Evolutionary conservation across 1,140 invertebrate genomes (phyloP).

Genomic region (Papilio polytes): DNA sequence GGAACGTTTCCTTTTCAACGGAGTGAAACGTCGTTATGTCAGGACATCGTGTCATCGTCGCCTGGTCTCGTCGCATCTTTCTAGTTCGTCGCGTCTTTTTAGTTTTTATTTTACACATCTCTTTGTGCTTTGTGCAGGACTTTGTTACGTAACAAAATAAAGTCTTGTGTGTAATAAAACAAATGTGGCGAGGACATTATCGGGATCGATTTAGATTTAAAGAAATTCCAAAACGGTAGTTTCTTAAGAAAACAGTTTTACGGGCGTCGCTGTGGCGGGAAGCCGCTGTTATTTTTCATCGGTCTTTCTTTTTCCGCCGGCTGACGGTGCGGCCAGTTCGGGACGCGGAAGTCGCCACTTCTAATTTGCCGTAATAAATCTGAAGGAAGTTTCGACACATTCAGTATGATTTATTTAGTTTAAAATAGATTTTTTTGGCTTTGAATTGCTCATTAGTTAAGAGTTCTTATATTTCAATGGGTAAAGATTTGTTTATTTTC

Average conservation of each 20-base stretch:
- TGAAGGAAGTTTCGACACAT: conserved; percentile 53
- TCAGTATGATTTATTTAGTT: conserved; percentile 21
- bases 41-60: conserved; percentile 37
- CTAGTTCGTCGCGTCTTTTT: too few species aligned
- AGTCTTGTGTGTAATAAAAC: conserved; percentile 33
- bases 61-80: not conserved
- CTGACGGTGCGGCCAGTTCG: conserved; percentile 55
- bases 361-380: conserved; percentile 67
- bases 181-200: conserved; percentile 37
- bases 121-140: conserved; percentile 13
- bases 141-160: conserved; percentile 8
- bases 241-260: conserved; percentile 44
- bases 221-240: conserved; percentile 28
- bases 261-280: conserved; percentile 54
- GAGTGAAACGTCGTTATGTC: conserved; percentile 32
- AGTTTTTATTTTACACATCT: not conserved
- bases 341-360: conserved; percentile 57
- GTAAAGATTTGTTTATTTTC: not conserved
- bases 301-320: conserved; percentile 52
- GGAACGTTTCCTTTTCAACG: conserved; percentile 33
- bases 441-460: conserved; percentile 18
- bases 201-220: conserved; percentile 35
- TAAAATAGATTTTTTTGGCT: conserved; percentile 12
- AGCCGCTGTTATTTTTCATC: conserved; percentile 51
- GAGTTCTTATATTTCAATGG: conserved; percentile 21